phyloP scores from a whole-genome alignment of 2,888 invertebrate genomes.

The Cryptocheilus praepositus region DNA sequence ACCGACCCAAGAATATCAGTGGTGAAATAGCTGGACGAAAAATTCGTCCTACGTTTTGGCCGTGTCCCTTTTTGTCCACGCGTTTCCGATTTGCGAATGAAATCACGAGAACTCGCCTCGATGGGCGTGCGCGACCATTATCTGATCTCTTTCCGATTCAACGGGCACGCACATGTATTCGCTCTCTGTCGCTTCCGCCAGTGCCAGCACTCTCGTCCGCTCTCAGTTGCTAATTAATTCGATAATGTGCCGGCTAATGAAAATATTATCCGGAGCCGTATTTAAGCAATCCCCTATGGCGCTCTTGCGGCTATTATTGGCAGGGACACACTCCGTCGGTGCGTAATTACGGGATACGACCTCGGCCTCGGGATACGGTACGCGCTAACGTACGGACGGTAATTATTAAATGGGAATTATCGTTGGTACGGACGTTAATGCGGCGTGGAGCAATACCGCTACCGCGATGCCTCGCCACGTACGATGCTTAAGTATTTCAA shows the following conservation, averaged over 20 bases:
- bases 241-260: constrained; percentile 49
- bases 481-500: not conserved
- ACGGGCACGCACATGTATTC: no score
- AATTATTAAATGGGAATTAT: constrained; percentile 60
- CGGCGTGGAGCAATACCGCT: constrained; percentile 49
- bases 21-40: not conserved
- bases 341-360: constrained; percentile 47
- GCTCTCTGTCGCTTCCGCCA: not conserved
- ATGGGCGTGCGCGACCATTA: not conserved
- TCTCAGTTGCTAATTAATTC: constrained; percentile 43
- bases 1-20: no score
- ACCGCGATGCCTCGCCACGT: not conserved
- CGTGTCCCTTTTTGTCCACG: not conserved
- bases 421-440: constrained; percentile 52
- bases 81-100: not conserved
- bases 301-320: constrained; percentile 53
- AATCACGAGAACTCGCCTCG: not conserved
- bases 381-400: constrained; percentile 51
- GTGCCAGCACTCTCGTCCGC: not conserved
- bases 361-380: constrained; percentile 42
- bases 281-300: constrained; percentile 50
- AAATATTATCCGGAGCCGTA: constrained; percentile 55
- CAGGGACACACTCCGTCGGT: constrained; percentile 51
- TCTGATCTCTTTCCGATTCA: constrained; percentile 1
- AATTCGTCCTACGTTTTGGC: no score